Conservation (phyloP, 2,888 invertebrate genomes). For the Cyclophora albipunctata region DNA sequence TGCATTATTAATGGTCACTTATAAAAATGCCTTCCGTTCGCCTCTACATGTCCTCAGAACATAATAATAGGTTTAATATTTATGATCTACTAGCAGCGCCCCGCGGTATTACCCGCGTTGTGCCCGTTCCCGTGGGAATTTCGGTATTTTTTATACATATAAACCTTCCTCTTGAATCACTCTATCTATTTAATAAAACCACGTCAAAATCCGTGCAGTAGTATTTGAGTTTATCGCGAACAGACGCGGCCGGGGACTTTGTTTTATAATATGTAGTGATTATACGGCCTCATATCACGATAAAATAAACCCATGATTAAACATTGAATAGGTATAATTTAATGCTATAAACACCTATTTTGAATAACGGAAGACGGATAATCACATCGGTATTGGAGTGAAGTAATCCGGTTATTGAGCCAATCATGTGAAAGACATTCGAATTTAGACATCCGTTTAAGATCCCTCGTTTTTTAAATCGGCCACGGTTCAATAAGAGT, state of each 20-base stretch:
- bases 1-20: slow-evolving; percentile 3
- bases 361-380: neutral
- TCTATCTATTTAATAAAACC: too few relatives aligned
- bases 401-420: slow-evolving; percentile 11
- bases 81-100: slow-evolving; percentile 5
- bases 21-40: neutral
- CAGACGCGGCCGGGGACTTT: too few relatives aligned
- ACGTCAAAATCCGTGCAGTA: too few relatives aligned
- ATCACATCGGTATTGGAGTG: slow-evolving; percentile 1
- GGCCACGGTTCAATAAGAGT: slow-evolving; percentile 29
- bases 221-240: too few relatives aligned
- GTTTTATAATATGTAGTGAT: too few relatives aligned
- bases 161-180: too few relatives aligned
- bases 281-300: neutral
- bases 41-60: neutral
- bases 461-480: slow-evolving; percentile 23
- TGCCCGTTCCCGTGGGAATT: too few relatives aligned
- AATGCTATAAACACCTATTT: neutral
- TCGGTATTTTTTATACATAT: too few relatives aligned
- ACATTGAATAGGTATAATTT: slow-evolving; percentile 1
- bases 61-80: slow-evolving; percentile 7
- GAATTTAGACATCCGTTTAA: slow-evolving; percentile 20
- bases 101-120: too few relatives aligned
- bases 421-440: slow-evolving; percentile 12
- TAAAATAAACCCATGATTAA: too few relatives aligned